phyloP scores from a whole-genome alignment of 2,113 vertebrate species.

The Brachypteracias leptosomus region DNA sequence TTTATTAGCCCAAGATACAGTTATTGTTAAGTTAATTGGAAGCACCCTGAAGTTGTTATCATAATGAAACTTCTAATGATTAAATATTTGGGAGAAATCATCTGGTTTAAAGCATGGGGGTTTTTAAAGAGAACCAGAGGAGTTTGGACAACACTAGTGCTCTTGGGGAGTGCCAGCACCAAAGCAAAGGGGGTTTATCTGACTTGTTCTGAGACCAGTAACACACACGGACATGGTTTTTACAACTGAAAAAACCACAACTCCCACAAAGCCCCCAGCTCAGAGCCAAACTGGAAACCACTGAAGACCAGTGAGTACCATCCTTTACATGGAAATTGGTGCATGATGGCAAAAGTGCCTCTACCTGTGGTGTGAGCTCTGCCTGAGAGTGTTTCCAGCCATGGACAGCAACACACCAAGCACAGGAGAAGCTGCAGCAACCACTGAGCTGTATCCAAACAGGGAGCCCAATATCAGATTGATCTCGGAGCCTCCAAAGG shows the following conservation, averaged over 20 bases:
- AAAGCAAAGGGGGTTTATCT: background rate
- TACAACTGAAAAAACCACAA: background rate
- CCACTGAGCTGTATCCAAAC: background rate
- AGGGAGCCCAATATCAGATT: background rate
- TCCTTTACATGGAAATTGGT: background rate
- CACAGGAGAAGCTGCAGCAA: background rate
- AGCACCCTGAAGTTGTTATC: conserved; percentile 34
- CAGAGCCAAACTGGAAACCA: background rate
- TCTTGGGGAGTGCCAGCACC: background rate
- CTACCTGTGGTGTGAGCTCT: background rate
- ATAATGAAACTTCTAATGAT: conserved; percentile 35
- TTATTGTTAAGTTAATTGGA: conserved; percentile 46
- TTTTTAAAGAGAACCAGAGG: background rate
- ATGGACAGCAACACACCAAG: fast-evolving
- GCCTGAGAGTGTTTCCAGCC: too few species aligned
- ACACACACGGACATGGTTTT: fast-evolving
- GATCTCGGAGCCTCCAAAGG: background rate
- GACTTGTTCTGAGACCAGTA: fast-evolving
- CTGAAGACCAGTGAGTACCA: background rate
- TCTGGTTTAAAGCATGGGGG: background rate
- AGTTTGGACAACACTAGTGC: background rate
- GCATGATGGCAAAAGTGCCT: background rate
- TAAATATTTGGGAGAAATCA: conserved; percentile 43
- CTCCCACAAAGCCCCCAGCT: background rate
- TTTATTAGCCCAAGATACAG: conserved; percentile 29